Conservation (phyloP, 2,888 invertebrate genomes). For the Muschampia plurimacula region DNA sequence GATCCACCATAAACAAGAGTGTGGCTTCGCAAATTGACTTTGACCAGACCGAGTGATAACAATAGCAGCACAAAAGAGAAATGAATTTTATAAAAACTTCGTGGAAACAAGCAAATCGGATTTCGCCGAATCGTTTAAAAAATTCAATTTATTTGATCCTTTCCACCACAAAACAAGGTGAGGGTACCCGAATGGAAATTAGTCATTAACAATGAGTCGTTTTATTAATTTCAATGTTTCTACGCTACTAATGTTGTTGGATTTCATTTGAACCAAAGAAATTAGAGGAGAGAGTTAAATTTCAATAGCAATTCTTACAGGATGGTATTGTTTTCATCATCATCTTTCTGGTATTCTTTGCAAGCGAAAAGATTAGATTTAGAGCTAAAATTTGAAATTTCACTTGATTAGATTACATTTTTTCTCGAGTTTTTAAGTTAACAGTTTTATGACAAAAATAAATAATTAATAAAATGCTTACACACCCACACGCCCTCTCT, state of each 20-base stretch:
- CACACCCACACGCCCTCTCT: no score
- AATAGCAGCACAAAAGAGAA: neutral
- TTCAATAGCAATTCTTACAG: no score
- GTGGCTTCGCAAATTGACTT: neutral
- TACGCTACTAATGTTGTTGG: neutral
- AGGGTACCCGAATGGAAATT: conserved; percentile 13
- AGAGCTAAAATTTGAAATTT: no score
- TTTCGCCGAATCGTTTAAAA: conserved; percentile 50
- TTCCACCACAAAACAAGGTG: conserved; percentile 43
- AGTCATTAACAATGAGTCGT: conserved; percentile 6
- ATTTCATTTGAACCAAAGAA: neutral
- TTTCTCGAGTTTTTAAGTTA: no score
- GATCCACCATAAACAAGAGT: neutral
- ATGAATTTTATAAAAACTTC: neutral
- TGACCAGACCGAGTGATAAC: neutral
- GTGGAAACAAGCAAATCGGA: conserved; percentile 21
- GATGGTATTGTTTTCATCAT: no score
- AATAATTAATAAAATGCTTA: no score
- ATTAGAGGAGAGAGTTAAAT: neutral
- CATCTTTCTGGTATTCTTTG: no score
- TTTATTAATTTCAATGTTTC: conserved; percentile 17
- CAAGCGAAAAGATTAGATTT: no score
- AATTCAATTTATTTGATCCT: conserved; percentile 57
- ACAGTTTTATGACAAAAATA: no score
- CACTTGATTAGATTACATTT: no score